Evolutionary conservation across 1,140 invertebrate genomes (phyloP), one percentile per base, ranked within the genome.

Genomic region (Calosoma granatense): DNA sequence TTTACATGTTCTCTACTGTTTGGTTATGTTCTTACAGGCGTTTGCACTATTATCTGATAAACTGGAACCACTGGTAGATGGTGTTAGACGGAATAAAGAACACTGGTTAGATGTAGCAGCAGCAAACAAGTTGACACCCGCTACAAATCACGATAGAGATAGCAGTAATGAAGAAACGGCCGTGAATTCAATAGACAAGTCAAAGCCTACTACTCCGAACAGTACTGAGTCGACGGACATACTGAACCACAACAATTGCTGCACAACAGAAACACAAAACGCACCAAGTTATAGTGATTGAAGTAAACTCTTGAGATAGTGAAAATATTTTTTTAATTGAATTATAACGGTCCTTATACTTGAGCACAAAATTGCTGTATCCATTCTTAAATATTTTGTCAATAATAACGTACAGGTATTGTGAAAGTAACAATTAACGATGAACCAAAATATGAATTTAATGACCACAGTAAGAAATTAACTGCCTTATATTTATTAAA

Each of bases 61-160:
- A 60, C 69, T 96, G 56, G 78, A 84, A 61, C 88, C 91, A 6
- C 74, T 97, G 65, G 78, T 92, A 0, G 84, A 92, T 53, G 89
- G 92, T 11, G 91, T 94, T n/a, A 75, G 81, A 51, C 74, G 79
- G 55, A 97, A 97, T 71, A 82, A 90, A 56, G 75, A 79, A 15
- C 83, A 91, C 62, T 96, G 93, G 93, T 74, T 90, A 51, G 78
- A 85, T 59, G 74, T 91, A 39, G 80, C 88, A 2, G 78, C 63
- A 15, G 63, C 62, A 26, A 63, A 70, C 15, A 62, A 63, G 57
- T 57, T 71, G 17, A 55, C 69, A 15, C 53, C 63, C 2, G 36
- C 17, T n/a, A 58, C 60, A 9, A 53, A 22, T 11, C 43, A 59
- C 11, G 65, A 64, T 53, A 63, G 61, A 51, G 67, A 70, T 55